Percentiles rank a stretch among this genome's conserved stretches.
Conservation (phyloP, 2,113 vertebrate species). For the Catharus fuscescens region DNA sequence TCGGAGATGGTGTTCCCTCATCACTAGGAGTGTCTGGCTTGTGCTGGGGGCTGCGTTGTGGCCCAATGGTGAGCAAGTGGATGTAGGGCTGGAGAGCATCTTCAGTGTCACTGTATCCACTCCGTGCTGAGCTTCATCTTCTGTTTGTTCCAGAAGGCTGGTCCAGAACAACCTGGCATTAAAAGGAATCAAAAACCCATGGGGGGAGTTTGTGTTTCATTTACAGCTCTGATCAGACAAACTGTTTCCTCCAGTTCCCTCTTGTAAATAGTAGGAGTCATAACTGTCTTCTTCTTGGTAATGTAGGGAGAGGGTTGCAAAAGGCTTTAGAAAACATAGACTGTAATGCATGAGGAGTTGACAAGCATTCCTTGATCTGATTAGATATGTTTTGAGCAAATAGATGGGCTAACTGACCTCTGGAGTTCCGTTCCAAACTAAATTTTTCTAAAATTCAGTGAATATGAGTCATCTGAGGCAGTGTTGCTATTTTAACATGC, state of each 20-base stretch:
- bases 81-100: not conserved
- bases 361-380: not conserved
- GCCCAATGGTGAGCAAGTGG: not conserved
- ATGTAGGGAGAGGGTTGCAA: not conserved
- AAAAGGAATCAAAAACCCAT: not conserved
- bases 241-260: not conserved
- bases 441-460: not conserved
- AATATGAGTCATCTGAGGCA: not conserved
- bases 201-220: not conserved
- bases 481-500: not conserved
- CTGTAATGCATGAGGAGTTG: not conserved
- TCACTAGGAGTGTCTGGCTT: not conserved
- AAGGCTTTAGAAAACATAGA: not conserved
- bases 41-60: not conserved
- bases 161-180: not conserved
- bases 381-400: slow-evolving; percentile 9
- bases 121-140: not conserved
- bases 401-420: not conserved
- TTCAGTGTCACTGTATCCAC: not conserved
- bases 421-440: not conserved
- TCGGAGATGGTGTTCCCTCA: not conserved
- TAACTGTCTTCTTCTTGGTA: not conserved
- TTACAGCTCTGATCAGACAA: not conserved
- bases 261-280: not conserved
- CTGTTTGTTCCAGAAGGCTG: not conserved